Percentiles rank a stretch among this genome's conserved stretches.
Evolutionary conservation across 2,888 invertebrate species (phyloP).

Genomic region (Acrocyrtus sp.): DNA sequence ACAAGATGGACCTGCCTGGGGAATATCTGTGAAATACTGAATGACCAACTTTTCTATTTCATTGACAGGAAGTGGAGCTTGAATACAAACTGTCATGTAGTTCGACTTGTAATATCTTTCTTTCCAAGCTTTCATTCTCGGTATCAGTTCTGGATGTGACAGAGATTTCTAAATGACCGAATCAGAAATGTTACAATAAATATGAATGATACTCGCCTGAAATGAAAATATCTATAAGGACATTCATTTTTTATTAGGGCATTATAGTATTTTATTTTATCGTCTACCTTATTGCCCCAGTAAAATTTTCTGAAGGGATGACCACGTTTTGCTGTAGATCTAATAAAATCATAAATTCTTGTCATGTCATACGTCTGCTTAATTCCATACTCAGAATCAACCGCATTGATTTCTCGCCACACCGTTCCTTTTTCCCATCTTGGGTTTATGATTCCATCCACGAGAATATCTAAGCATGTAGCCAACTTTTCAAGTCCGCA

Average conservation of each 20-base stretch:
- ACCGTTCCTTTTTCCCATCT: neutral
- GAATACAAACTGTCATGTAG: slow-evolving; percentile 31
- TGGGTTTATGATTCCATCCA: slow-evolving; percentile 6
- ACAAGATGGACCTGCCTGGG: neutral
- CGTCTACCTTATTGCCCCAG: slow-evolving; percentile 27
- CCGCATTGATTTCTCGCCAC: slow-evolving; percentile 6
- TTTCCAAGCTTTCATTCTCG: slow-evolving; percentile 3
- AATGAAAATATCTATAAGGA: no score
- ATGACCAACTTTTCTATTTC: slow-evolving; percentile 1
- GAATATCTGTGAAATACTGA: slow-evolving; percentile 5
- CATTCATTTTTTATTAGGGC: no score
- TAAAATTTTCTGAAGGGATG: slow-evolving; percentile 23
- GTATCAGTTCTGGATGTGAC: neutral
- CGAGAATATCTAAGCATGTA: slow-evolving; percentile 12
- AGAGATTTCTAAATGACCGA: no score
- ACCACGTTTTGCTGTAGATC: neutral
- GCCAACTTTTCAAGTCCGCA: neutral
- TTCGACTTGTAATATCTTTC: neutral
- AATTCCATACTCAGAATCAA: slow-evolving; percentile 32
- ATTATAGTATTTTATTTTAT: no score
- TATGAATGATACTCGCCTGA: no score
- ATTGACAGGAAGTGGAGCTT: slow-evolving; percentile 11
- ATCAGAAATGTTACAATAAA: no score
- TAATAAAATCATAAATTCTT: slow-evolving; percentile 8
- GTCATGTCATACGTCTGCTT: slow-evolving; percentile 19